Evolutionary conservation across 2,797 vertebrate genomes (phyloP), one percentile per base, ranked within the genome.

Genomic region (Sternarchorhynchus goeldii): DNA sequence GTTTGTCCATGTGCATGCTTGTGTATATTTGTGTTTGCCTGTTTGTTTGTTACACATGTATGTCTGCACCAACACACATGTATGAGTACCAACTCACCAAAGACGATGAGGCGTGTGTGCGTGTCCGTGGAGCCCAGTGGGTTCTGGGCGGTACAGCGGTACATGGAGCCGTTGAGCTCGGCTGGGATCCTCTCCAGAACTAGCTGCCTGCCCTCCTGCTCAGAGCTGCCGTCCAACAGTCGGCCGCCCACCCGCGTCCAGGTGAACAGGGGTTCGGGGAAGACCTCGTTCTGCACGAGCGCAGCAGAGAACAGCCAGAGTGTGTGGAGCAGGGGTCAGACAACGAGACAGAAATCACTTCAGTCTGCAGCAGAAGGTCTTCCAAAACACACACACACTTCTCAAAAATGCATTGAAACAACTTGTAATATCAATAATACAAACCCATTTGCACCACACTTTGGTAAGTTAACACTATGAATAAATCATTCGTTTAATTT

Each of bases 101-200:
- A 99, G 75, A 99, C 96, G 21, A 99, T 99, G 93, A 99, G 96
- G 84, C 97, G 93, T 6, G 95, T 98, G 92, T 99, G 97, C 0
- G 97, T 99, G 88, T 99, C 97, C 0, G 97, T 98, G 87, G 97
- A 96, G 69, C 97, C 97, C 89, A 99, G 89, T 0, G 97, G 96
- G 88, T 99, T 99, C 92, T 99, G 96, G 31, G 97, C 97, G 0
- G 96, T 98, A 92, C 97, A 99, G 88, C 96, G 96, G 84, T 97
- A 99, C 97, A 99, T 97, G 89, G 97, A 97, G 80, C 97, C 97
- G 0, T 99, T 99, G 75, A 99, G 95, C 85, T 98, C 97, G 0
- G 97, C 95, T 0, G 96, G 97, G 18, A 98, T 97, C 3, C 97
- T 84, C 87, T 99, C 97, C 90, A 99, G 89, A 76, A 98, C 93